Evolutionary conservation across 2,797 vertebrate genomes (phyloP).

Genomic region (Sebastes cheni): DNA sequence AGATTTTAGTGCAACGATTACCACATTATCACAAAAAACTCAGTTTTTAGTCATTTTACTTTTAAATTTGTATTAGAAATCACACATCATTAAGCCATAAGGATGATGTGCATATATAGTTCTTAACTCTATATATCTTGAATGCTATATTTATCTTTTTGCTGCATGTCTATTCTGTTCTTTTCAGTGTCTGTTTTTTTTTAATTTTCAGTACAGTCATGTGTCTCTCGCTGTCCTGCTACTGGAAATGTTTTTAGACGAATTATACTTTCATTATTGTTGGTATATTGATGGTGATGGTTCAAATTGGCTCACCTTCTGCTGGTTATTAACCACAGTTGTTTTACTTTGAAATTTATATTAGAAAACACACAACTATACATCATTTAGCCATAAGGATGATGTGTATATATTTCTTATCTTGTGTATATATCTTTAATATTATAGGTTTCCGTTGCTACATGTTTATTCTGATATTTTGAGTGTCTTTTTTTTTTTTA

Average conservation of each 20-base stretch:
- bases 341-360: neutral
- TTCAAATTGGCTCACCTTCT: constrained; percentile 70
- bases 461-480: constrained; percentile 22
- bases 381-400: neutral
- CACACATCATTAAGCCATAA: neutral
- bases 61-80: neutral
- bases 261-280: constrained; percentile 78
- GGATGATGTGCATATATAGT: too few relatives aligned
- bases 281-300: constrained; percentile 74
- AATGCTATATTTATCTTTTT: neutral
- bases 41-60: neutral
- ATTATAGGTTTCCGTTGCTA: neutral
- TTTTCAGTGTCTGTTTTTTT: constrained; percentile 56
- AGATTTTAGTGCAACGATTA: neutral
- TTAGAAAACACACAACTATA: neutral
- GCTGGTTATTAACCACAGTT: constrained; percentile 48
- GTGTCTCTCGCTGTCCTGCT: constrained; percentile 71
- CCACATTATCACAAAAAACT: neutral
- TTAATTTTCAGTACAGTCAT: constrained; percentile 63
- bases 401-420: neutral
- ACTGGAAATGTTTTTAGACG: constrained; percentile 66
- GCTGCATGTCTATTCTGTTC: neutral
- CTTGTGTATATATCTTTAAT: neutral
- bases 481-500: constrained; percentile 42
- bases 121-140: neutral